Percentiles rank a stretch among this genome's conserved stretches.
These are phyloP conservation scores for Ceyx margarethae DNA, from an alignment of 2,113 vertebrate species.

Conservation along the genomic window DNA sequence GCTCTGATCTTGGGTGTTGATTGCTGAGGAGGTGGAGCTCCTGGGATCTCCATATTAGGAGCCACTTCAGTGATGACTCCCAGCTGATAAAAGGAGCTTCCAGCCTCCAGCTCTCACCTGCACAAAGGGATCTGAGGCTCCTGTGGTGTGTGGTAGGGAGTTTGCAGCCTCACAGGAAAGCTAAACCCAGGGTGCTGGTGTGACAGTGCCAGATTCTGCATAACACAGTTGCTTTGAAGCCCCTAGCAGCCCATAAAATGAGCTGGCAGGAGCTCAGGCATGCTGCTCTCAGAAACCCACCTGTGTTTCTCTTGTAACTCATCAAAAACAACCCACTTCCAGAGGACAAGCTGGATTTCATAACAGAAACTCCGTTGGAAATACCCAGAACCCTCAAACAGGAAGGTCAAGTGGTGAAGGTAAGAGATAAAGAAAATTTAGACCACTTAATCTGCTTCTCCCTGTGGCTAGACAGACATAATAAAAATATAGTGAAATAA, in stretches of 20 bases:
- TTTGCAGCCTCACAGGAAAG: not conserved
- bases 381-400: not conserved
- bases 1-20: not conserved
- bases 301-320: conserved; percentile 13
- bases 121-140: not conserved
- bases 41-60: not conserved
- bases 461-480: not conserved
- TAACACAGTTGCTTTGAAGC: not conserved
- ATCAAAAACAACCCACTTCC: not conserved
- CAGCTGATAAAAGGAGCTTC: not conserved
- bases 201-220: not conserved
- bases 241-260: not conserved
- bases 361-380: conserved; percentile 7
- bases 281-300: conserved; percentile 33
- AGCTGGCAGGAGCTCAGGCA: not conserved
- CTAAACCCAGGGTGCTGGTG: not conserved
- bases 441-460: conserved; percentile 22
- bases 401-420: conserved; percentile 36
- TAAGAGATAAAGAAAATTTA: conserved; percentile 42
- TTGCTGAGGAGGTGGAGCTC: not conserved
- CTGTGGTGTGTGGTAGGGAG: not conserved
- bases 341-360: conserved; percentile 42
- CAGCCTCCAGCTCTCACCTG: not conserved
- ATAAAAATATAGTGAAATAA: conserved; percentile 9
- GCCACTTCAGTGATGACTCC: not conserved